phyloP scores from a whole-genome alignment of 2,113 vertebrate species.

The Rhegmatorhina hoffmannsi region DNA sequence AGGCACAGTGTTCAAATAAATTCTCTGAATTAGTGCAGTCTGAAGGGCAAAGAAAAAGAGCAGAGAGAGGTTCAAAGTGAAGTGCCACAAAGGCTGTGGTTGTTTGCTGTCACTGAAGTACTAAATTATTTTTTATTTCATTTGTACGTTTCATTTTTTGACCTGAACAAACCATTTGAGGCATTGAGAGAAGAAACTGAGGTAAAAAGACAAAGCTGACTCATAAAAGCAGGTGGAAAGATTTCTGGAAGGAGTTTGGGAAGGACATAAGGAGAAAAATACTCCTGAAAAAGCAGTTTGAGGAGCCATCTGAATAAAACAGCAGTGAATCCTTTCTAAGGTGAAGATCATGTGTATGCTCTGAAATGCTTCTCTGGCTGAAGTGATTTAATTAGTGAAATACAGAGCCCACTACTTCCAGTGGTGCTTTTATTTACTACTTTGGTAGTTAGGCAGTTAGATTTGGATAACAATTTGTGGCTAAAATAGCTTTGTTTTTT shows the following conservation, averaged over 20 bases:
- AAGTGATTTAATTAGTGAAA: not conserved
- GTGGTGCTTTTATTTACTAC: not conserved
- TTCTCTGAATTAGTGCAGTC: not conserved
- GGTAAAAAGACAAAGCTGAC: not conserved
- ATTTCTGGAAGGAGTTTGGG: not conserved
- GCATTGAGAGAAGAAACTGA: not conserved
- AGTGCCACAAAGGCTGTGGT: not conserved
- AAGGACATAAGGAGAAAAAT: not conserved
- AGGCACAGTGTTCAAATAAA: not conserved
- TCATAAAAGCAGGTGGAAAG: not conserved
- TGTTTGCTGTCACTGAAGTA: not conserved
- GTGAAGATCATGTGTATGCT: not conserved
- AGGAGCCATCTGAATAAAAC: not conserved
- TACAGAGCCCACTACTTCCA: not conserved
- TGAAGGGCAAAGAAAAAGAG: not conserved
- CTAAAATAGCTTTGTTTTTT: not conserved
- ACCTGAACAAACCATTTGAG: not conserved
- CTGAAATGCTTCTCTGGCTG: not conserved
- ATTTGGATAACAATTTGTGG: not conserved
- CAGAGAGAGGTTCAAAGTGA: not conserved
- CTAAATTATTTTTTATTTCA: not conserved
- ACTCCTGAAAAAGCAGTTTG: not conserved
- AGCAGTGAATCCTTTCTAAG: not conserved
- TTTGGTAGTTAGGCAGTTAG: not conserved
- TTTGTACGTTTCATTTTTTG: not conserved